These are phyloP conservation scores for Branchinecta lindahli DNA, from an alignment of 1,140 invertebrate species.

Conservation along the genomic window DNA sequence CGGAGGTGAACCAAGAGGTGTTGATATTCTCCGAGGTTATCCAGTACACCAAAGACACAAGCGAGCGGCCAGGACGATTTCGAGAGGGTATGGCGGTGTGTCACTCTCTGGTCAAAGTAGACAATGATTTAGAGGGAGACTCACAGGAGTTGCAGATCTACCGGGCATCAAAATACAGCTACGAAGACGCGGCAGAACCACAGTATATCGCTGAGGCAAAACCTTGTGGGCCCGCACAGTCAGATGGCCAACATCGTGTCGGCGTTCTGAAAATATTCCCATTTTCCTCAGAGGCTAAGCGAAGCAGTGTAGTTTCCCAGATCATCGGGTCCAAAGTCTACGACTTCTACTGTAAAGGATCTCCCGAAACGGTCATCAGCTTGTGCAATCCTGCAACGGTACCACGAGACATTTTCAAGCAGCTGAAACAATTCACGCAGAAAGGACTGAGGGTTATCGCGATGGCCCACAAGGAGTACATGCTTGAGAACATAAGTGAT, in stretches of 20 bases:
- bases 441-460: conserved; percentile 78
- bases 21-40: conserved; percentile 29
- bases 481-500: no score
- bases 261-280: conserved; percentile 78
- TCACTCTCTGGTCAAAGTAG: conserved; percentile 64
- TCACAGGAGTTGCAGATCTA: conserved; percentile 57
- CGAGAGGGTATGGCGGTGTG: conserved; percentile 53
- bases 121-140: conserved; percentile 56
- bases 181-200: no score
- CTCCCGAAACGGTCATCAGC: conserved; percentile 68
- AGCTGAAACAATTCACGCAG: conserved; percentile 62
- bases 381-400: conserved; percentile 45
- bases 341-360: conserved; percentile 73
- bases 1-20: conserved; percentile 27
- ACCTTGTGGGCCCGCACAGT: not conserved
- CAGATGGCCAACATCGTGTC: conserved; percentile 31
- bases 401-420: conserved; percentile 46
- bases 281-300: conserved; percentile 70
- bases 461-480: conserved; percentile 37
- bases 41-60: conserved; percentile 22
- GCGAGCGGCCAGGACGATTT: conserved; percentile 23
- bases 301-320: conserved; percentile 80
- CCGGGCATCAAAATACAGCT: conserved; percentile 23
- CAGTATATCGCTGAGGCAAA: no score
- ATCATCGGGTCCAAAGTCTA: conserved; percentile 57